Percentiles rank a stretch among this genome's conserved stretches.
phyloP scores from a whole-genome alignment of 2,888 invertebrate genomes.

The Gari tellinella region DNA sequence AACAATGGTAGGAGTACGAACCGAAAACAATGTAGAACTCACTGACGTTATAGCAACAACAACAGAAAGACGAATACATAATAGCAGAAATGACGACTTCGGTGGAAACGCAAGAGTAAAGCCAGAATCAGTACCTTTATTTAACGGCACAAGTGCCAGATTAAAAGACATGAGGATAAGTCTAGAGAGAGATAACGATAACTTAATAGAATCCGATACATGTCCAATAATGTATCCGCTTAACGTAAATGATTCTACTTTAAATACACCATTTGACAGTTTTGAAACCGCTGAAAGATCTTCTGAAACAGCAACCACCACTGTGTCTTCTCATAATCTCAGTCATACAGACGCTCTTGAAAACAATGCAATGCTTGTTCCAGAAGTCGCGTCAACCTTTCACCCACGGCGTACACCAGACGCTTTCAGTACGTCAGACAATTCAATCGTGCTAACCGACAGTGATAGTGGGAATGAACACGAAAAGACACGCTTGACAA shows the following conservation, averaged over 20 bases:
- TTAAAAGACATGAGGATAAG: too few species aligned
- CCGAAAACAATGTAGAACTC: slow-evolving; percentile 16
- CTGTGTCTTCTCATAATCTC: slow-evolving; percentile 7
- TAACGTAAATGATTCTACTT: too few species aligned
- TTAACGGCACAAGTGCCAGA: too few species aligned
- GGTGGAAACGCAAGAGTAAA: too few species aligned
- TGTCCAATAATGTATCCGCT: too few species aligned
- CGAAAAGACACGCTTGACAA: background rate
- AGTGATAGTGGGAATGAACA: slow-evolving; percentile 35
- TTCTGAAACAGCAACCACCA: slow-evolving; percentile 18
- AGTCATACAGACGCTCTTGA: slow-evolving; percentile 15
- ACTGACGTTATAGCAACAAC: slow-evolving; percentile 10
- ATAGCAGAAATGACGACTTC: too few species aligned
- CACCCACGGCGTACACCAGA: background rate
- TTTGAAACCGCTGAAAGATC: too few species aligned
- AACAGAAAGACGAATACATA: too few species aligned
- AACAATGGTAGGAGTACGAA: background rate
- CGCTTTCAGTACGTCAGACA: slow-evolving; percentile 19
- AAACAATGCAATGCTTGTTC: background rate
- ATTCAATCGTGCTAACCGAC: slow-evolving; percentile 27
- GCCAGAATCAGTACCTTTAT: too few species aligned
- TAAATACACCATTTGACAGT: too few species aligned
- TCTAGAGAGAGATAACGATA: too few species aligned
- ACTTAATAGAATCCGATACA: too few species aligned
- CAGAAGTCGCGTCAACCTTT: background rate